Percentiles rank a stretch among this genome's conserved stretches.
These are phyloP conservation scores for Brachystomella parvula DNA, from an alignment of 1,140 invertebrate genomes.

Conservation along the genomic window DNA sequence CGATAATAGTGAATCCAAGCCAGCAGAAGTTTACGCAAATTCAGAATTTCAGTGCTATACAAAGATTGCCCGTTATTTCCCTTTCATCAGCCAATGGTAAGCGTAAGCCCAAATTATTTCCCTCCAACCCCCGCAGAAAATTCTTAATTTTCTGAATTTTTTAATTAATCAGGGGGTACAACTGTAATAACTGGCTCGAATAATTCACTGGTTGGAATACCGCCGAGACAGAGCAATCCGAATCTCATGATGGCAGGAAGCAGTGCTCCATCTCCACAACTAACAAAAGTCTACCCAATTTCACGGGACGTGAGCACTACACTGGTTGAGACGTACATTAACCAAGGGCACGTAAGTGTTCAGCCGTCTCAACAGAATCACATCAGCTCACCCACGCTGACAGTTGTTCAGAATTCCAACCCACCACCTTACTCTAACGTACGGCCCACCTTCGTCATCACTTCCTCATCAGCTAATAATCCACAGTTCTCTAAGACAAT, in stretches of 20 bases:
- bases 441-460: not conserved
- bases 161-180: not conserved
- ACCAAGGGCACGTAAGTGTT: not conserved
- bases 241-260: slow-evolving; percentile 31
- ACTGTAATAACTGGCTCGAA: slow-evolving; percentile 10
- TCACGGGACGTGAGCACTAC: slow-evolving; percentile 4
- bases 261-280: slow-evolving; percentile 19
- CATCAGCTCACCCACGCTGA: slow-evolving; percentile 3
- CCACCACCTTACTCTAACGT: not conserved
- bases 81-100: slow-evolving; percentile 33
- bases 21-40: slow-evolving; percentile 32
- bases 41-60: slow-evolving; percentile 30
- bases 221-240: slow-evolving; percentile 26
- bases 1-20: slow-evolving; percentile 36
- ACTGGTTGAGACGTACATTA: not conserved
- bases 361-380: slow-evolving; percentile 6
- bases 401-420: not conserved
- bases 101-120: too few relatives aligned
- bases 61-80: slow-evolving; percentile 15
- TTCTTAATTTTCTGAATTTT: not conserved
- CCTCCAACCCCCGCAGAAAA: not conserved
- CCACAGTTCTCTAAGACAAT: not conserved
- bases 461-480: not conserved
- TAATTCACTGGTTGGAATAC: slow-evolving; percentile 31
- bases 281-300: slow-evolving; percentile 29